Evolutionary conservation across 1,140 invertebrate species (phyloP), one percentile per base, ranked within the genome.

Genomic region (Ruditapes philippinarum): DNA sequence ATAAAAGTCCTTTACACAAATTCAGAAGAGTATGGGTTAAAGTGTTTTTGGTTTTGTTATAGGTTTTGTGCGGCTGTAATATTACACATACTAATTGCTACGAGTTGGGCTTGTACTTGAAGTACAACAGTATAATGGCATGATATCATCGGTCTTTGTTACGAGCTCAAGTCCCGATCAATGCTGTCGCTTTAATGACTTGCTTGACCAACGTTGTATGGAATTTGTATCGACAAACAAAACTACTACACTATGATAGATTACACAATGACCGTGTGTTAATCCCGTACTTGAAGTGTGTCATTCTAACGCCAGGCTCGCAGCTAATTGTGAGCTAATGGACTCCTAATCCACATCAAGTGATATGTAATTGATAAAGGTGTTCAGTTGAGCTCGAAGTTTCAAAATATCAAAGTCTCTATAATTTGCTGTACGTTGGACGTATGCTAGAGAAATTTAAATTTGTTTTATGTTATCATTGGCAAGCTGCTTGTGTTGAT

Each of bases 251-350:
- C 3, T 19, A 54, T 78, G 45, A n/a, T 36, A 49, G 36, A 54
- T 40, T 81, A 40, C 40, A 81, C 57, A 65, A 42, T 36, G 68
- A 54, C 62, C 38, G 36, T 65, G 65, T 11, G 3, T 36, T 81
- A 81, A 81, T 81, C 49, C 54, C 14, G 0, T 57, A 40, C 80
- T 83, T 68, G 60, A 62, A 33, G 38, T 11, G 82, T 84, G 82
- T 84, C 65, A 70, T 49, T 4, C 82, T 84, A 45, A 33, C 82
- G 57, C 82, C 65, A 74, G n/a, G 33, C 65, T 62, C 60, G 22
- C 1, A 31, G 31, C 25, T 83, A 83, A 83, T 83, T 70, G 82
- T 84, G 36, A 42, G 80, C 60, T 83, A 84, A 84, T 73, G 82
- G 82, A 84, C 19, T 36, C 49, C 11, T 84, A 84, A 84, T 84